Percentiles rank a stretch among this genome's conserved stretches.
These are phyloP conservation scores for Tyria jacobaeae DNA, from an alignment of 2,888 invertebrate genomes.

Conservation along the genomic window DNA sequence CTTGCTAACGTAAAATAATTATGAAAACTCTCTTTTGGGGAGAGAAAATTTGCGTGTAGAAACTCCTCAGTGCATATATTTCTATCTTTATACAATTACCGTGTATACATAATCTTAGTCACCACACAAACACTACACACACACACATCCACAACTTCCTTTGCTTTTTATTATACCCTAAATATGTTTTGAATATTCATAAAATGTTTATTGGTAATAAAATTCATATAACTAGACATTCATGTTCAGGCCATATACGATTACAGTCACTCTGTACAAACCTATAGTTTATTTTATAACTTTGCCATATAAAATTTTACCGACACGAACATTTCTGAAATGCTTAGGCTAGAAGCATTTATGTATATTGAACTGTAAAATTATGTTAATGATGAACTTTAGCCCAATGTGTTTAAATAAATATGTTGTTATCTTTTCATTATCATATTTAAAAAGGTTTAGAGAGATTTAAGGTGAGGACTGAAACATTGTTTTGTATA, in stretches of 20 bases:
- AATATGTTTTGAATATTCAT: conserved; percentile 19
- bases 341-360: conserved; percentile 3
- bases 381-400: not conserved
- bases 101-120: not conserved
- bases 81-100: too few relatives aligned
- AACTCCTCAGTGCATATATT: not conserved
- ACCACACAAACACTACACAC: not conserved
- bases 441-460: too few relatives aligned
- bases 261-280: not conserved
- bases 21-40: not conserved
- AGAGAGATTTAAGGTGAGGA: too few relatives aligned
- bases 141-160: not conserved
- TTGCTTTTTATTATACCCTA: conserved; percentile 7
- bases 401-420: too few relatives aligned
- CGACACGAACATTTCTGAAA: conserved; percentile 18
- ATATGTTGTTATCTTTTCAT: too few relatives aligned
- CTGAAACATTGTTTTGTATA: too few relatives aligned
- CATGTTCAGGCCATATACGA: conserved; percentile 1
- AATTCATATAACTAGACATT: conserved; percentile 13
- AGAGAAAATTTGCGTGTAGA: not conserved
- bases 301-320: conserved; percentile 23
- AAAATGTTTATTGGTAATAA: conserved; percentile 22
- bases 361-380: not conserved
- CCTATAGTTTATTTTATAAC: conserved; percentile 13
- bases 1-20: not conserved